Evolutionary conservation across 35 echinoderm and acorn worm species (phyloP).

Genomic region (Ophioderma brevispina): DNA sequence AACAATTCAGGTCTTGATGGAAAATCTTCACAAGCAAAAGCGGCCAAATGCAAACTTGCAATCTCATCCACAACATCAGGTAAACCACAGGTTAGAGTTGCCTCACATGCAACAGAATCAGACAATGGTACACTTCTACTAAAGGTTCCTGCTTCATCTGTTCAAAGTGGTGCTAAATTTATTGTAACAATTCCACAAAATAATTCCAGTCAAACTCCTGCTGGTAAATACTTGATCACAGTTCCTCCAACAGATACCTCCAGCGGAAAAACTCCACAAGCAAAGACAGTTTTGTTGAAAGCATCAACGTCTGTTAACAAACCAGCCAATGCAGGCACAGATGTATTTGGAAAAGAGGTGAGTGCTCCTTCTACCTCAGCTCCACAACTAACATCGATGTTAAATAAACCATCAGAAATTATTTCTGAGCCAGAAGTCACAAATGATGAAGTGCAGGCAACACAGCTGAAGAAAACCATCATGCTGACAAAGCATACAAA

Average conservation of each 20-base stretch:
- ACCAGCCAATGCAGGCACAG: too few relatives aligned
- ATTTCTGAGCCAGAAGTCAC: not conserved
- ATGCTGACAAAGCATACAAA: not conserved
- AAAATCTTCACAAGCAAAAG: not conserved
- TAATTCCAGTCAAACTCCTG: not conserved
- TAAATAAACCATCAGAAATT: not conserved
- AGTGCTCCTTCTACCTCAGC: not conserved
- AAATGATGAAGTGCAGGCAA: not conserved
- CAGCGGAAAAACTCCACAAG: too few relatives aligned
- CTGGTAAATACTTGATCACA: not conserved
- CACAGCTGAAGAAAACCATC: not conserved
- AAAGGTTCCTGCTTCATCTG: not conserved
- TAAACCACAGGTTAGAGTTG: not conserved
- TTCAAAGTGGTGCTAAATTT: not conserved
- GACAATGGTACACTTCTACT: not conserved
- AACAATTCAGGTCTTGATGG: not conserved
- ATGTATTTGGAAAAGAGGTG: not conserved
- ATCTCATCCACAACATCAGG: not conserved
- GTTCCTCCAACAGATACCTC: not conserved
- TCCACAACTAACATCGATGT: not conserved
- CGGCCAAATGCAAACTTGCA: not conserved
- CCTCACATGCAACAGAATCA: not conserved
- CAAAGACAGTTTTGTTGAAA: too few relatives aligned
- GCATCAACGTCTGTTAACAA: too few relatives aligned
- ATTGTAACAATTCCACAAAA: not conserved